Evolutionary conservation across 2,113 vertebrate genomes (phyloP), one percentile per base, ranked within the genome.

Genomic region (Arizona elegans): DNA sequence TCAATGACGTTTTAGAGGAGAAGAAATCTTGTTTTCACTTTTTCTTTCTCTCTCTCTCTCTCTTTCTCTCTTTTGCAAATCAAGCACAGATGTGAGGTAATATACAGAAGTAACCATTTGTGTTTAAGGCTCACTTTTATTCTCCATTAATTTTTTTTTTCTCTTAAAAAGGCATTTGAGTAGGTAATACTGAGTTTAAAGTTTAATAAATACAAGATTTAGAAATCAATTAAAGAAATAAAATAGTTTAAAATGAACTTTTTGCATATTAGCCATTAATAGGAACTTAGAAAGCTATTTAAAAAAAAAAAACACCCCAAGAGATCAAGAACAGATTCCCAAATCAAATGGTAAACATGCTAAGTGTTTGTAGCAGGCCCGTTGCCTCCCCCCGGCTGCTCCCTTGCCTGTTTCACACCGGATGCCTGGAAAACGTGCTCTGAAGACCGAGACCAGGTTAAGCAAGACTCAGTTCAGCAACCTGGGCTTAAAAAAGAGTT

Each of bases 161-260:
- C 97, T 97, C 97, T 97, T 97, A 97, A 98, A 97, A 98, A 98
- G 98, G 98, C 98, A 98, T 98, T 47, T 98, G 97, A 98, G 97
- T 97, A 98, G 97, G 97, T 98, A 98, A 98, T 98, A 98, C 98
- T 98, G 98, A 98, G 98, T 97, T 98, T 98, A 97, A 98, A 98
- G 97, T 97, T 98, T 97, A 98, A 98, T 98, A 98, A 98, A 98
- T 98, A 98, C 97, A 98, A 97, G 97, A 97, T 97, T 87, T 97
- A 97, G 97, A 98, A 98, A 98, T 96, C 97, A 96, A 98, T 98
- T 97, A 97, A 92, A 97, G 97, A 98, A 98, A 98, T 97, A 97
- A 98, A 97, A 98, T 96, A 97, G 97, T 97, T 87, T 97, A 97
- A 98, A 98, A 98, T 96, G 95, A 98, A 98, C 93, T 97, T 95